Evolutionary conservation across 1,140 invertebrate genomes (phyloP).

Genomic region (Chironomus striatipennis): DNA sequence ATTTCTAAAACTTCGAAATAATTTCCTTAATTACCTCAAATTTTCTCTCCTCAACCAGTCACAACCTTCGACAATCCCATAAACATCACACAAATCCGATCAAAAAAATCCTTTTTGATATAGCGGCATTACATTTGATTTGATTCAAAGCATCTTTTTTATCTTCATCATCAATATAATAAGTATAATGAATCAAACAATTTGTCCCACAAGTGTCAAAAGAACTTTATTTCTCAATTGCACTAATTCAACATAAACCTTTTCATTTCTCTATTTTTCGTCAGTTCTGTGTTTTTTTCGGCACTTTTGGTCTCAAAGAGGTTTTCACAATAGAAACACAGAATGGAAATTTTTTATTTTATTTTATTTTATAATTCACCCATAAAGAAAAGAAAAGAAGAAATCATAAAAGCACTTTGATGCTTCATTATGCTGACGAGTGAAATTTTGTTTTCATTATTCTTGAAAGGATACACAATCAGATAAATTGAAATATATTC

Average conservation of each 20-base stretch:
- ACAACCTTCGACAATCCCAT: too few species aligned
- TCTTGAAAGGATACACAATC: neutral
- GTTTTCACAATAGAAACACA: too few species aligned
- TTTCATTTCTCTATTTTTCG: neutral
- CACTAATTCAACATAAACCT: too few species aligned
- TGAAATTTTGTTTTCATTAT: neutral
- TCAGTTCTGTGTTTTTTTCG: too few species aligned
- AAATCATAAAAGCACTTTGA: slow-evolving; percentile 13
- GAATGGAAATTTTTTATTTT: too few species aligned
- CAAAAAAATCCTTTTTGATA: neutral
- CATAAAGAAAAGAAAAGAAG: neutral
- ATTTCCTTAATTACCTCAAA: too few species aligned
- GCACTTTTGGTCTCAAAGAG: neutral
- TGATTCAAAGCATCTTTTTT: neutral
- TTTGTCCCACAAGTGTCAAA: slow-evolving; percentile 10
- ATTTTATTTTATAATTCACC: slow-evolving; percentile 3
- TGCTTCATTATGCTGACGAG: slow-evolving; percentile 11
- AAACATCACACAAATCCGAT: too few species aligned
- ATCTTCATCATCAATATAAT: neutral
- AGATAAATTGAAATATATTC: slow-evolving; percentile 10
- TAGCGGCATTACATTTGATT: neutral
- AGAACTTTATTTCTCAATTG: neutral
- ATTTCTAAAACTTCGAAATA: too few species aligned
- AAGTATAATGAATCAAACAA: slow-evolving; percentile 1
- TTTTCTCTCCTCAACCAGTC: too few species aligned